These are phyloP conservation scores for Monomorium pharaonis DNA, from an alignment of 1,140 invertebrate species.

Conservation along the genomic window DNA sequence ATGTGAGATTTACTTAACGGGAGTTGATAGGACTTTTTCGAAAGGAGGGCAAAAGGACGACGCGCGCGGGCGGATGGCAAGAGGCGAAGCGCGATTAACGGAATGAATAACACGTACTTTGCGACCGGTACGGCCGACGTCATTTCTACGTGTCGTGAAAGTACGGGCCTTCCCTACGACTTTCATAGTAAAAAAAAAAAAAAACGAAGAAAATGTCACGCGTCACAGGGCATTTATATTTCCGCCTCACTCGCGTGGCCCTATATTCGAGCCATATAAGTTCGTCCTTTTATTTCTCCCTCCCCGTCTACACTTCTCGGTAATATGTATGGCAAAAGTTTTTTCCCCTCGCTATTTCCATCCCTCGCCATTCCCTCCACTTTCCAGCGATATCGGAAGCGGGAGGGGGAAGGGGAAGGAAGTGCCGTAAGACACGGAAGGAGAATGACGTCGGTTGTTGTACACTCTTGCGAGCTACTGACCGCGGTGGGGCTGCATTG, in stretches of 20 bases:
- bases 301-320: background rate
- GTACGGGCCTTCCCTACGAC: background rate
- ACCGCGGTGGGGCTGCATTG: too few relatives aligned
- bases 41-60: slow-evolving; percentile 19
- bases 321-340: slow-evolving; percentile 1
- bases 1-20: slow-evolving; percentile 62
- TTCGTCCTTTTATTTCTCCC: background rate
- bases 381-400: background rate
- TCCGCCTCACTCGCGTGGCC: background rate
- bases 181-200: slow-evolving; percentile 7
- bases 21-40: slow-evolving; percentile 33
- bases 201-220: slow-evolving; percentile 9
- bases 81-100: background rate
- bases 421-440: background rate
- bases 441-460: slow-evolving; percentile 18
- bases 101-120: background rate
- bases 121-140: background rate
- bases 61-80: background rate
- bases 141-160: background rate
- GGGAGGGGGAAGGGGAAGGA: background rate
- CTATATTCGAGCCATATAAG: background rate
- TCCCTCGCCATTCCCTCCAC: background rate
- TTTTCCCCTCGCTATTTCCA: background rate
- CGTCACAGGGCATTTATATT: slow-evolving; percentile 6
- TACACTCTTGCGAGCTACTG: background rate